phyloP scores from a whole-genome alignment of 2,888 invertebrate genomes.

The Torymus aiolomorphi region DNA sequence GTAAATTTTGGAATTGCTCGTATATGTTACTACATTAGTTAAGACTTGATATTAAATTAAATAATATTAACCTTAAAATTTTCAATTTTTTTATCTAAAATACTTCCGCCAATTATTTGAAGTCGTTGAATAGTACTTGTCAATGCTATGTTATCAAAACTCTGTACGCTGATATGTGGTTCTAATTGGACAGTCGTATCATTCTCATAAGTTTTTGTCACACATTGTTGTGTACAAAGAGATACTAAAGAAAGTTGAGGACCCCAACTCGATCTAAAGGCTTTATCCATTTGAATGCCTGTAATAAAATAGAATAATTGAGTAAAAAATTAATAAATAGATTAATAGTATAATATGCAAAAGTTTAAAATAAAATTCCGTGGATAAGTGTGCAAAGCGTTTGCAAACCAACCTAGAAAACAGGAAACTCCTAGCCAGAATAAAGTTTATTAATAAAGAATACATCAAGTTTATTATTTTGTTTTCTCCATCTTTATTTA shows the following conservation, averaged over 20 bases:
- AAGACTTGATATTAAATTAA: background rate
- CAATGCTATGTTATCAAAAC: conserved; percentile 68
- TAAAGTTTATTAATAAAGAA: too few relatives aligned
- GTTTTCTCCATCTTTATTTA: too few relatives aligned
- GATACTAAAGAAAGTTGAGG: conserved; percentile 80
- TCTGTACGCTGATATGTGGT: conserved; percentile 68
- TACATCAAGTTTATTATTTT: too few relatives aligned
- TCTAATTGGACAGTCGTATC: conserved; percentile 72
- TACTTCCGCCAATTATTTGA: conserved; percentile 69
- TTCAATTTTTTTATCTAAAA: conserved; percentile 64
- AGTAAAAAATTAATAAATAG: background rate
- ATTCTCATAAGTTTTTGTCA: conserved; percentile 72
- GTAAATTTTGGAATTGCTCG: too few relatives aligned
- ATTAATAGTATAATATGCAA: background rate
- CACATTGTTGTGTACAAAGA: conserved; percentile 75
- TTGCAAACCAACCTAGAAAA: too few relatives aligned
- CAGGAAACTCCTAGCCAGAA: too few relatives aligned
- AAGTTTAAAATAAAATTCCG: background rate
- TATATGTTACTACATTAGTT: too few relatives aligned
- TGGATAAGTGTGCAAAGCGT: too few relatives aligned
- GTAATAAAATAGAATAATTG: background rate
- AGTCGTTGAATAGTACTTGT: conserved; percentile 72
- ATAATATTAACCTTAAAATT: conserved; percentile 64
- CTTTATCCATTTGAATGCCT: conserved; percentile 77
- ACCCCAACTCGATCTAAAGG: conserved; percentile 86